Base-by-base conservation (phyloP, 2,113 vertebrate species). In the Leptobrachium leishanense region DNA sequence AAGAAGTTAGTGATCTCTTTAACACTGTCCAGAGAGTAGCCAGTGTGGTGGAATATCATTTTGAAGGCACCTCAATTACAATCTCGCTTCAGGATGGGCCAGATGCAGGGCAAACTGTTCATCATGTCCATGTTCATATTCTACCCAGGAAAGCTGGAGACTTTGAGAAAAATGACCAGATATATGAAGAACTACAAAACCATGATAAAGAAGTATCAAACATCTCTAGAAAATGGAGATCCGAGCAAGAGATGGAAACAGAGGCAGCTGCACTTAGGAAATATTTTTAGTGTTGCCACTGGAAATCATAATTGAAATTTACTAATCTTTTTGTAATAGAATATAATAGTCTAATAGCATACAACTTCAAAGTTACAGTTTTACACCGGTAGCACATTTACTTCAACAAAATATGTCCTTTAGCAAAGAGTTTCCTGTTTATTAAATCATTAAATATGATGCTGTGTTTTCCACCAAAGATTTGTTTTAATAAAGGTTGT, bases 111-210 rank as follows among this genome's bases (percentile, higher is more conserved):
- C 78, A 80, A 43, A 80, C 77, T 59, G 77, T 90, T 68, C 90
- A 96, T 93, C 96, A 97, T n/a, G 93, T 97, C 64, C 95, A 97
- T 1, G 85, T 96, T 84, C 95, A 96, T 0, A 68, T 97, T 66
- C 91, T 97, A 66, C 90, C 95, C 31, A 92, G 95, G 82, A 95
- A 87, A 82, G 83, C 82, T 0, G 94, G 93, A 39, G 95, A 98
- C 90, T 96, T 96, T 84, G 82, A 87, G 76, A 87, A 84, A 62
- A 96, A 96, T 81, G 95, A 97, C 64, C 91, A 90, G 55, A 41
- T 96, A 86, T 96, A 96, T 0, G 71, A 93, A 57, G 90, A 94
- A 92, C 95, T 97, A 88, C 84, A 74, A 15, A 20, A 74, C 53
- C 65, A 80, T 74, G 78, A 80, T 41, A 80, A 63, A 46, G 72